Conservation (phyloP, 2,888 invertebrate species). For the Tetrapedia diversipes region DNA sequence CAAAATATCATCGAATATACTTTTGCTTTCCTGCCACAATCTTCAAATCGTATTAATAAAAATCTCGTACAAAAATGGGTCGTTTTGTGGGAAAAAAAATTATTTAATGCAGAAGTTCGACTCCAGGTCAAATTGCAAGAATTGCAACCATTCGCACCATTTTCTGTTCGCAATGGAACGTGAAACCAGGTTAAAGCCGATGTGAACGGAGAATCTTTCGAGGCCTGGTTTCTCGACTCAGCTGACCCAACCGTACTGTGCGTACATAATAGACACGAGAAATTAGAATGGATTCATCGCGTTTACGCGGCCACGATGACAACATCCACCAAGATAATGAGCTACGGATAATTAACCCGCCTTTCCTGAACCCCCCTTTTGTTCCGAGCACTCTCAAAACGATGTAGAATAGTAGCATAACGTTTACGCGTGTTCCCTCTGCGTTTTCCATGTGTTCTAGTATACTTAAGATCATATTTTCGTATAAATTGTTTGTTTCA, state of each 20-base stretch:
- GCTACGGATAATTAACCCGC: conserved; percentile 30
- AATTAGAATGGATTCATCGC: not conserved
- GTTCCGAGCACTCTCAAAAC: not conserved
- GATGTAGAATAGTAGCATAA: not conserved
- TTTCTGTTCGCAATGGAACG: conserved; percentile 39
- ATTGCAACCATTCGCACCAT: conserved; percentile 30
- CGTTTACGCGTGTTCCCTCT: too few relatives aligned
- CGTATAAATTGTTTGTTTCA: too few relatives aligned
- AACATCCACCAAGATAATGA: conserved; percentile 20
- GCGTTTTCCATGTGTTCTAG: not conserved
- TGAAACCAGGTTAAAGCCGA: conserved; percentile 25
- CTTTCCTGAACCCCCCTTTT: not conserved
- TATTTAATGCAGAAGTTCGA: too few relatives aligned
- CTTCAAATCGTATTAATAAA: too few relatives aligned
- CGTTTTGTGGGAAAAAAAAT: too few relatives aligned
- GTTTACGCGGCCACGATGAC: not conserved
- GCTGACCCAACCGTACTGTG: too few relatives aligned
- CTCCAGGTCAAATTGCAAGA: too few relatives aligned
- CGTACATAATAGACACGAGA: not conserved
- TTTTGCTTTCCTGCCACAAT: too few relatives aligned
- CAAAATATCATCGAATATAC: too few relatives aligned
- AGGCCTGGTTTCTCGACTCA: conserved; percentile 9
- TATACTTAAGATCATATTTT: too few relatives aligned
- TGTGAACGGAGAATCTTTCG: conserved; percentile 10
- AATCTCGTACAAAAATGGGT: too few relatives aligned